Evolutionary conservation across 2,888 invertebrate genomes (phyloP), one percentile per base, ranked within the genome.

Genomic region (Polietes domitor): DNA sequence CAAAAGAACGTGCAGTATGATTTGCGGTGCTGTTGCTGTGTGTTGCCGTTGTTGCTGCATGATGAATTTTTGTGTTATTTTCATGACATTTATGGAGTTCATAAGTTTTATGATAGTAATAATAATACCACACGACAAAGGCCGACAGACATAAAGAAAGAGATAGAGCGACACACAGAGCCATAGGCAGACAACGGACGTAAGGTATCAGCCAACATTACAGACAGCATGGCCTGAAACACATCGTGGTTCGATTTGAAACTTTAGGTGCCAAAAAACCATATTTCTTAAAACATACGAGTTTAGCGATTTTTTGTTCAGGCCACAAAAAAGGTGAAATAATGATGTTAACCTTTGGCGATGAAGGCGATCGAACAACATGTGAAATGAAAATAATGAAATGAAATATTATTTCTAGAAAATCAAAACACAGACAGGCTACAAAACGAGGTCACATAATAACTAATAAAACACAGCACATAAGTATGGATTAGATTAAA

Each of bases 81-180:
- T 81, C 78, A 75, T 84, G 84, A 84, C 84, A 84, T 84, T 84
- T 84, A 81, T 84, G 81, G 80, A 84, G 84, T 84, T 84, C 84
- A 81, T 81, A 81, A 84, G 84, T 84, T 76, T 84, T 77, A 84
- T 81, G 80, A 78, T 84, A 83, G 77, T 71, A 84, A 84, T 65
- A 43, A 68, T 68, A 68, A 68, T 68, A 15, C 68, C 68, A 68
- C 43, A 68, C n/a, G n/a, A n/a, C n/a, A n/a, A n/a, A 68, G 43
- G 24, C 43, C 37, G 68, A 41, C 21, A 37, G 68, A 43, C 68
- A 68, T 19, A 65, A 10, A 61, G 28, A 32, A 28, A n/a, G 61
- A 68, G 41, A 65, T 21, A 61, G 28, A 32, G 28, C 28, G 61
- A 37, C 19, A 37, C 21, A 37, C 53, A 32, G 37, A 21, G 17